Evolutionary conservation across 2,888 invertebrate species (phyloP), one percentile per base, ranked within the genome.

Genomic region (Acronicta psi): DNA sequence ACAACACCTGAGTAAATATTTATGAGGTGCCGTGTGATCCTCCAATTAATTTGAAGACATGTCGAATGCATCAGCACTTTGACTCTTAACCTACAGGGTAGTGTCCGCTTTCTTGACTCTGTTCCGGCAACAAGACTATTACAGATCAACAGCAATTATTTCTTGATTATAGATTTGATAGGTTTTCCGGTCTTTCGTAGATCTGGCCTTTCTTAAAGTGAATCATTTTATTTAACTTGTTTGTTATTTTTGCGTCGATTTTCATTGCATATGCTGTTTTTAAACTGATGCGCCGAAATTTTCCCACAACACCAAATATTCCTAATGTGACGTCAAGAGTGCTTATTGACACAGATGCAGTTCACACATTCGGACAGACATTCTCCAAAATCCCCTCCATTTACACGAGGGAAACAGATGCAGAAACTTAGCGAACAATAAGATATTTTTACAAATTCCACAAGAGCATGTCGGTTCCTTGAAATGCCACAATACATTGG

Each of bases 1-100:
- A 59, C 50, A 64, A 46, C 69, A 74, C 64, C 55, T 67, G 59
- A 66, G 59, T 76, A 69, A 74, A 76, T 69, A 72, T 74, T 73
- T 69, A 59, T 55, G 52, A 63, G 50, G 50, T 56, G 51, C 46
- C 69, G 62, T 56, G 62, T 71, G 71, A 62, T 70, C 68, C 67
- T 63, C 72, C 63, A 69, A 69, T 71, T 70, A 65, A 73, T 73
- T 75, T 66, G 59, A 53, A 59, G 61, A 60, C 51, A 66, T 50
- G 68, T 73, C 43, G 55, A 58, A 65, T 45, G 38, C 41, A 41
- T 55, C 36, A 49, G 42, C 42, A 54, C 25, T 45, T 43, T 45
- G 52, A 47, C 41, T 54, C 57, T 42, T 17, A 53, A 56, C 52
- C 45, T 42, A 20, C 23, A 41, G 44, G 44, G 16, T 13, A 18